phyloP scores from a whole-genome alignment of 2,888 invertebrate species.

The Scaptomyza tumidula region DNA sequence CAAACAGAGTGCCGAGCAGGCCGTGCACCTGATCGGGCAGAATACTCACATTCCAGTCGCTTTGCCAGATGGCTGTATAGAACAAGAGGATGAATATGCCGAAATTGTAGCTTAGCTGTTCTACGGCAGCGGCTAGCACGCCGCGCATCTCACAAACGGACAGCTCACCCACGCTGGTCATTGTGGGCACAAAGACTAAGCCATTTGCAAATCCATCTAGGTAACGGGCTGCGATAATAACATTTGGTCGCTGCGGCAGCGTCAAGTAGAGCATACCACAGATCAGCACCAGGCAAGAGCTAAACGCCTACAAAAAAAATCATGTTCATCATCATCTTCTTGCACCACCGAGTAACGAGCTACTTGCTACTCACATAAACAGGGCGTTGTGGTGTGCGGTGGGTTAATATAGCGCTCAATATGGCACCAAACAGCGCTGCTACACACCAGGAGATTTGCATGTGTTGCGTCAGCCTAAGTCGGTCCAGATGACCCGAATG shows the following conservation, averaged over 20 bases:
- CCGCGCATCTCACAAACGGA: constrained; percentile 71
- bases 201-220: constrained; percentile 82
- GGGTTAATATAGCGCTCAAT: constrained; percentile 63
- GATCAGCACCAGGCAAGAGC: constrained; percentile 67
- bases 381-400: constrained; percentile 64
- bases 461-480: constrained; percentile 42
- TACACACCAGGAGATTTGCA: constrained; percentile 76
- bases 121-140: constrained; percentile 62
- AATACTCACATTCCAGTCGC: constrained; percentile 52
- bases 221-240: constrained; percentile 74
- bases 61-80: constrained; percentile 57
- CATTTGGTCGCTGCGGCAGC: constrained; percentile 42
- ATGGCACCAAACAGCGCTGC: constrained; percentile 76
- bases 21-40: constrained; percentile 72
- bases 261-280: constrained; percentile 71
- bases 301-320: constrained; percentile 52
- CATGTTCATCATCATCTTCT: neutral
- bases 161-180: constrained; percentile 77
- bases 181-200: constrained; percentile 74
- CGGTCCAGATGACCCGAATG: constrained; percentile 62
- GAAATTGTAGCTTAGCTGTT: constrained; percentile 67
- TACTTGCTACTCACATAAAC: constrained; percentile 66
- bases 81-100: constrained; percentile 75
- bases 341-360: neutral
- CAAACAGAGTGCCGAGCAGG: constrained; percentile 62